Evolutionary conservation across 2,797 vertebrate species (phyloP).

Genomic region (Danio aesculapii): DNA sequence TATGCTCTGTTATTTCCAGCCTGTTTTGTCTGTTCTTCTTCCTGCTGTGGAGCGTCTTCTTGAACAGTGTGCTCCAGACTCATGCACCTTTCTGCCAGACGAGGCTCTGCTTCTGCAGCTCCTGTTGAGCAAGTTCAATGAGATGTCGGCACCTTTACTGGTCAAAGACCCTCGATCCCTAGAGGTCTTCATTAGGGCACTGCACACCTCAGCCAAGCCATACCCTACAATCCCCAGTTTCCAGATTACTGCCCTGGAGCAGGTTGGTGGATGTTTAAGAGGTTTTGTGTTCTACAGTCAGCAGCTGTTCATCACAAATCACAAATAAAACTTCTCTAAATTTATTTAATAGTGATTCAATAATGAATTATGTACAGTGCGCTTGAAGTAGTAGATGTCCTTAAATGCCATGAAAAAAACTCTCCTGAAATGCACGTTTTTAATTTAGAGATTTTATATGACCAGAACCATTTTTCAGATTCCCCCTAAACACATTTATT

Average conservation of each 20-base stretch:
- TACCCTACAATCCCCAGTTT: constrained; percentile 76
- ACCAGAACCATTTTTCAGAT: too few relatives aligned
- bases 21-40: constrained; percentile 81
- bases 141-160: constrained; percentile 85
- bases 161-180: constrained; percentile 80
- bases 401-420: too few relatives aligned
- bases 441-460: too few relatives aligned
- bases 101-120: constrained; percentile 84
- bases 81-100: constrained; percentile 76
- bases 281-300: neutral
- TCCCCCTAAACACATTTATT: too few relatives aligned
- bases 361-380: too few relatives aligned
- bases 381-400: too few relatives aligned
- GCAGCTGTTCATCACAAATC: too few relatives aligned
- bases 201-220: constrained; percentile 75
- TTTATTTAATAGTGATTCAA: too few relatives aligned
- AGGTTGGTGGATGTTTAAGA: constrained; percentile 75
- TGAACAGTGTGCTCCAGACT: constrained; percentile 78
- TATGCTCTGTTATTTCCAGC: constrained; percentile 67
- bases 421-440: too few relatives aligned
- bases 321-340: too few relatives aligned
- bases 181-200: constrained; percentile 84
- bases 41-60: constrained; percentile 84
- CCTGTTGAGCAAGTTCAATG: constrained; percentile 85
- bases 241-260: constrained; percentile 88